These are phyloP conservation scores for Clepsis dumicolana DNA, from an alignment of 2,888 invertebrate species.

Conservation along the genomic window DNA sequence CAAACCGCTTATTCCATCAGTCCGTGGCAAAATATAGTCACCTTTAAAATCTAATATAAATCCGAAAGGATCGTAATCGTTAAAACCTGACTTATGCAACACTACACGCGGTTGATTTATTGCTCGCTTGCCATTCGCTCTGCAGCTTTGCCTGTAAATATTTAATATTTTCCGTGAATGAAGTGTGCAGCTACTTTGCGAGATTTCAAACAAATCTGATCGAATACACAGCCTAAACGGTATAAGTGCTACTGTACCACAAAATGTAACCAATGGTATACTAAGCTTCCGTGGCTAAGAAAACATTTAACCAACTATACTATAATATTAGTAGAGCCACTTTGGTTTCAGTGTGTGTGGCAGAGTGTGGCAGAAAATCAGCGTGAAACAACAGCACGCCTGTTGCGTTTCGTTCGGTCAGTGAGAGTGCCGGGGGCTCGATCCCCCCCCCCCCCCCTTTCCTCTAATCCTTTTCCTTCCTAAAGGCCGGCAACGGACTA, in stretches of 20 bases:
- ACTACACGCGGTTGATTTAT: conserved; percentile 34
- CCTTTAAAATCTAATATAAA: conserved; percentile 32
- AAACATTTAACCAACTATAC: too few relatives aligned
- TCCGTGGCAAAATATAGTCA: conserved; percentile 5
- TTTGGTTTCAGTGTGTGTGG: too few relatives aligned
- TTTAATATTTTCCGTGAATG: not conserved
- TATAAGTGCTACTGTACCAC: not conserved
- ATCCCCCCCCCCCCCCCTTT: too few relatives aligned
- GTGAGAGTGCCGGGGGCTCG: too few relatives aligned
- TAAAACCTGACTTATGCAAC: conserved; percentile 40
- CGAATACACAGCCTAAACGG: not conserved
- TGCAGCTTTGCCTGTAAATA: conserved; percentile 24
- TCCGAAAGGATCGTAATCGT: conserved; percentile 22
- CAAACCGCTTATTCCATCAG: conserved; percentile 15
- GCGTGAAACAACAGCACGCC: too few relatives aligned
- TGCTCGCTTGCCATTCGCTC: conserved; percentile 16
- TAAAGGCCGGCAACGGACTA: too few relatives aligned
- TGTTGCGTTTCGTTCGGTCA: too few relatives aligned
- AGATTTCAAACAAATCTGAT: not conserved
- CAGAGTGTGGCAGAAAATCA: too few relatives aligned
- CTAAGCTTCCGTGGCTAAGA: too few relatives aligned
- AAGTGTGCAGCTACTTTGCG: not conserved
- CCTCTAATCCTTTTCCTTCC: too few relatives aligned
- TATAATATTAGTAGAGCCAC: too few relatives aligned
- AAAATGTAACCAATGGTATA: too few relatives aligned